These are phyloP conservation scores for Anguilla pacifica DNA, from an alignment of 2,797 vertebrate species.

Conservation along the genomic window DNA sequence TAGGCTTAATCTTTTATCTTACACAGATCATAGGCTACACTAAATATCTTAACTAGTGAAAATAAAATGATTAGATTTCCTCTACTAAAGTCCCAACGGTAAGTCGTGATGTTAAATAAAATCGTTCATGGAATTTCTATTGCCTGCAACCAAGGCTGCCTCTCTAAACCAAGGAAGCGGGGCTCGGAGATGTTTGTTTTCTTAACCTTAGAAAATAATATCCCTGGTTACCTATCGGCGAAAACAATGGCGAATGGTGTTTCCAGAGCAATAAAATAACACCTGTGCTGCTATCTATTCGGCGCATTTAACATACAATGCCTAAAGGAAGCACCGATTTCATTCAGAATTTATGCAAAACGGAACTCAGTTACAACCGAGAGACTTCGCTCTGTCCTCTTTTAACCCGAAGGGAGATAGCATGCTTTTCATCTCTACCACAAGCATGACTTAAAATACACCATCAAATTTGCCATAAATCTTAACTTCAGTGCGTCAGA, in stretches of 20 bases:
- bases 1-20: background rate
- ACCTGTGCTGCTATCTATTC: slow-evolving; percentile 32
- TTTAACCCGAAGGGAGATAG: slow-evolving; percentile 22
- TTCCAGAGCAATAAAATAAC: slow-evolving; percentile 27
- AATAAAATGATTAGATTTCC: background rate
- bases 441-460: slow-evolving; percentile 26
- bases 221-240: background rate
- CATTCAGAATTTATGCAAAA: slow-evolving; percentile 13
- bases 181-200: slow-evolving; percentile 24
- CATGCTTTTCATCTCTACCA: slow-evolving; percentile 18
- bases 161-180: slow-evolving; percentile 9
- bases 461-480: slow-evolving; percentile 27
- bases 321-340: slow-evolving; percentile 10
- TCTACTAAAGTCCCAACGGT: background rate
- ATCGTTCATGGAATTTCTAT: slow-evolving; percentile 10
- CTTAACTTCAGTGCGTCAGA: slow-evolving; percentile 24
- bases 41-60: background rate
- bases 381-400: slow-evolving; percentile 14
- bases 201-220: slow-evolving; percentile 14
- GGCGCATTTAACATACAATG: slow-evolving; percentile 22
- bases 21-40: background rate
- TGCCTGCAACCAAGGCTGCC: slow-evolving; percentile 4
- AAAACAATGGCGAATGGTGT: slow-evolving; percentile 21
- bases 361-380: background rate
- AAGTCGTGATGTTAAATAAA: background rate